Percentiles rank a stretch among this genome's conserved stretches.
Evolutionary conservation across 53 echinoderm and acorn worm species (phyloP).

Genomic region (Astropecten irregularis): DNA sequence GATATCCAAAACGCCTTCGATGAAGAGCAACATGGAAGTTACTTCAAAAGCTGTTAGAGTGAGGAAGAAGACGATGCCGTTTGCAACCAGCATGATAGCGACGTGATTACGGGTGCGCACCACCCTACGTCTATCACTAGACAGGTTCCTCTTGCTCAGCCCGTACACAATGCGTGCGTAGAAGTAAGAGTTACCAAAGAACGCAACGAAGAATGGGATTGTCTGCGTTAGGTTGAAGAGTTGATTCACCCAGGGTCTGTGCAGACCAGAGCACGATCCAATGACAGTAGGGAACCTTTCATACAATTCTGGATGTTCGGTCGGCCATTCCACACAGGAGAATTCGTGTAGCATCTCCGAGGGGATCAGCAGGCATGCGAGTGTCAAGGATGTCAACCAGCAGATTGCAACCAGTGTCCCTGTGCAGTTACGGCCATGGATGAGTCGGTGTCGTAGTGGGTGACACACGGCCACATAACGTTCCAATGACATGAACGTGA

Average conservation of each 20-base stretch:
- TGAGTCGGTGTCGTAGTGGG: slow-evolving; percentile 29
- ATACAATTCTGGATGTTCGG: not conserved
- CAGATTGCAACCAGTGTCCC: slow-evolving; percentile 4
- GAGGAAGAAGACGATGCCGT: slow-evolving; percentile 30
- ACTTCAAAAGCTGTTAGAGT: slow-evolving; percentile 32
- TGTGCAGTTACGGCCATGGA: slow-evolving; percentile 26
- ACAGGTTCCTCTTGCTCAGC: not conserved
- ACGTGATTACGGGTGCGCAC: slow-evolving; percentile 50
- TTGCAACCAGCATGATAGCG: slow-evolving; percentile 31
- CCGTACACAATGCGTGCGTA: slow-evolving; percentile 20
- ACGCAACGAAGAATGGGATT: slow-evolving; percentile 25
- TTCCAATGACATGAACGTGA: slow-evolving; percentile 44
- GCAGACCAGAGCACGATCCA: not conserved
- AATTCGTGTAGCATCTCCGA: not conserved
- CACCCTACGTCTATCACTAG: slow-evolving; percentile 10
- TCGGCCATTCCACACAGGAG: slow-evolving; percentile 13
- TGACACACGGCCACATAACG: slow-evolving; percentile 44
- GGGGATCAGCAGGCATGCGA: slow-evolving; percentile 4
- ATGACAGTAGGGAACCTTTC: not conserved
- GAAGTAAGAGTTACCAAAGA: slow-evolving; percentile 37
- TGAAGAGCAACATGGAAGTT: slow-evolving; percentile 31
- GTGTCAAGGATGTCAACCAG: slow-evolving; percentile 11
- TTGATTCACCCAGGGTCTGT: not conserved
- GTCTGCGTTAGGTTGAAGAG: slow-evolving; percentile 22
- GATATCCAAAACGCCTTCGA: slow-evolving; percentile 5